Base-by-base conservation (phyloP, 2,888 invertebrate genomes). In the Leptothorax acervorum region DNA sequence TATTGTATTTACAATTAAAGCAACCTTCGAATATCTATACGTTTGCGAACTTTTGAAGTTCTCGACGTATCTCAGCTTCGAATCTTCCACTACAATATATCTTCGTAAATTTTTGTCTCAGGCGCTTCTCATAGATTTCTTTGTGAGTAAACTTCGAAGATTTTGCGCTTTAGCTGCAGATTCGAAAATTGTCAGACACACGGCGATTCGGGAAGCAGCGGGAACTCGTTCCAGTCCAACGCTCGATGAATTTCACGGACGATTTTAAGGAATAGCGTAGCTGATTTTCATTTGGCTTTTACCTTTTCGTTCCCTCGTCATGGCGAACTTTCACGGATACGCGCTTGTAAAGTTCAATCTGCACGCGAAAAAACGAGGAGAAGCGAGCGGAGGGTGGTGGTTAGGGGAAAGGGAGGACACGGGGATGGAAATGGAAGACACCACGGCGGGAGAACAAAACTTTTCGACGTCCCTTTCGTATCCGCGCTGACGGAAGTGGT, bases 321-420 rank as follows among this genome's bases (percentile, higher is more conserved):
- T 48, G 79, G 66, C 68, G 78, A 90, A 90, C 87, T 90, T 89
- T 86, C 86, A 68, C 88, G 57, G 76, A 75, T 88, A 88, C 89
- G 83, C 89, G 85, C 88, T 87, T 89, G 91, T 91, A 91, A 92
- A 93, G 92, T 91, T 92, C 91, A 92, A 92, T 93, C 92, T 90
- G 90, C 88, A 8, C 88, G 90, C 71, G 73, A 66, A 84, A 71
- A 84, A 82, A 74, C 71, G 70, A 81, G 60, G 74, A 87, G 71
- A 75, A 84, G 73, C n/a, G 70, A 63, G 65, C 57, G 70, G 42
- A 65, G 79, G 39, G 75, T 60, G 81, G 79, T 48, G 35, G 73
- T 48, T 51, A 65, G 66, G 74, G 71, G 48, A 45, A 60, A 76
- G 75, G 79, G 73, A 76, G 48, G 35, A 28, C 62, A 71, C 15